Conservation (phyloP, 2,888 invertebrate genomes). For the Caenorhabditis afra region DNA sequence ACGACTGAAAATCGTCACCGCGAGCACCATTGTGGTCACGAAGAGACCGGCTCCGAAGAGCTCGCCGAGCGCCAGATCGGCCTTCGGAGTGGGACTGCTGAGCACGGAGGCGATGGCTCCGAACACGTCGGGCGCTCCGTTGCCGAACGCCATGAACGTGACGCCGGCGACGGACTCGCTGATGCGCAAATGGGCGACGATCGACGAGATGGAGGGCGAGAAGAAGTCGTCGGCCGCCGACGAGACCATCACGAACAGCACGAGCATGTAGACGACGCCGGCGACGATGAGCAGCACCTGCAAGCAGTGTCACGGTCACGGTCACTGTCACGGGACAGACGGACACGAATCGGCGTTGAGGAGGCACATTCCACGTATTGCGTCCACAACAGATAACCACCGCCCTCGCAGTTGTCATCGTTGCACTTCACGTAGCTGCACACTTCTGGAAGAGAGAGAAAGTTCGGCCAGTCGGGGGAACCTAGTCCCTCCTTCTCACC, state of each 20-base stretch:
- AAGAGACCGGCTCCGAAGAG: constrained; percentile 84
- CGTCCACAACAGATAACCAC: constrained; percentile 73
- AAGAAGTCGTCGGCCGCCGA: constrained; percentile 75
- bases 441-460: constrained; percentile 30
- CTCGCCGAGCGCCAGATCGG: constrained; percentile 81
- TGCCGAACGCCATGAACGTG: constrained; percentile 86
- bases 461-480: neutral
- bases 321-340: no score
- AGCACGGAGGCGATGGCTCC: constrained; percentile 84
- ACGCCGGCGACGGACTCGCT: constrained; percentile 84
- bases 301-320: neutral
- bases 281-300: constrained; percentile 61
- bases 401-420: constrained; percentile 72
- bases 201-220: constrained; percentile 82
- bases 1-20: constrained; percentile 83
- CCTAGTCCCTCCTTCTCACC: constrained; percentile 7
- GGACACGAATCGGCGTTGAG: constrained; percentile 30
- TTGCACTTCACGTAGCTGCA: constrained; percentile 68
- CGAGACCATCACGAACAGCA: constrained; percentile 72
- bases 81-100: constrained; percentile 78
- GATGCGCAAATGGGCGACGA: constrained; percentile 81
- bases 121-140: constrained; percentile 86
- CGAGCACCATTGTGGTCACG: constrained; percentile 84
- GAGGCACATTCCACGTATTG: constrained; percentile 65
- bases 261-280: constrained; percentile 62